These are phyloP conservation scores for Helleia helle DNA, from an alignment of 2,888 invertebrate species.

Conservation along the genomic window DNA sequence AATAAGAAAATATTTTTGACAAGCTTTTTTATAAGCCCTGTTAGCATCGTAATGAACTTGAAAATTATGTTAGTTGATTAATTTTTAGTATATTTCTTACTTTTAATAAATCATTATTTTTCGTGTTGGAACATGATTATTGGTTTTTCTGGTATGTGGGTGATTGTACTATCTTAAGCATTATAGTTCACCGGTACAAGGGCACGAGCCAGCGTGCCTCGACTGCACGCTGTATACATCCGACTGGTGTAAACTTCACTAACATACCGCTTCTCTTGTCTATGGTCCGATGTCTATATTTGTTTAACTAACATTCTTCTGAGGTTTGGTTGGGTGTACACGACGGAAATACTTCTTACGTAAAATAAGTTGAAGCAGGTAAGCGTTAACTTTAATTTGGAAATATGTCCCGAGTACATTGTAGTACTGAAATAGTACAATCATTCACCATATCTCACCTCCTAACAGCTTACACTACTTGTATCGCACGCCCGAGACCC, in stretches of 20 bases:
- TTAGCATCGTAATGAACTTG: constrained; percentile 44
- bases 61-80: constrained; percentile 56
- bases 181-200: background rate
- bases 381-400: background rate
- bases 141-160: constrained; percentile 63
- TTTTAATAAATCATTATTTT: constrained; percentile 56
- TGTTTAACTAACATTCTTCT: constrained; percentile 29
- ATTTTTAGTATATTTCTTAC: constrained; percentile 54
- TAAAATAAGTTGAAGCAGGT: background rate
- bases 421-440: constrained; percentile 46
- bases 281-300: constrained; percentile 21
- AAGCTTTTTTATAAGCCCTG: constrained; percentile 33
- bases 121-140: constrained; percentile 54
- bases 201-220: background rate
- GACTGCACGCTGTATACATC: background rate
- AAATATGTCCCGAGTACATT: background rate
- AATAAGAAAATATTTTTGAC: constrained; percentile 10
- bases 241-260: background rate
- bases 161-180: constrained; percentile 52
- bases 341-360: background rate
- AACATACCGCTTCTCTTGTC: constrained; percentile 20
- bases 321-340: background rate
- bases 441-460: constrained; percentile 44
- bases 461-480: constrained; percentile 45
- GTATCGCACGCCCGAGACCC: background rate